These are phyloP conservation scores for Meloidogyne floridensis DNA, from an alignment of 1,140 invertebrate species.

Conservation along the genomic window DNA sequence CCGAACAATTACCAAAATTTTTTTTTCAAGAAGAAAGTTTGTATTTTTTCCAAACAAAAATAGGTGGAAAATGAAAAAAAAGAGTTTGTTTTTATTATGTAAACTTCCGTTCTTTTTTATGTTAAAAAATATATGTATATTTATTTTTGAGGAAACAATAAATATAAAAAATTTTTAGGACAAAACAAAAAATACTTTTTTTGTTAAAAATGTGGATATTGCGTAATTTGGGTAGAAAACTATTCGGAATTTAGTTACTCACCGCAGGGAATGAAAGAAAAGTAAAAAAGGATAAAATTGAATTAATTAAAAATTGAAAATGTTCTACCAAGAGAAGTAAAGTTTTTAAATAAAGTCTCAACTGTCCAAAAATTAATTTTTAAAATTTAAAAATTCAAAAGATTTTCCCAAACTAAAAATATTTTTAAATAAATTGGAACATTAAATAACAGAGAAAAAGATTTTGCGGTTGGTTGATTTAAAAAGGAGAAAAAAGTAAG, in stretches of 20 bases:
- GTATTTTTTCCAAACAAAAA: neutral
- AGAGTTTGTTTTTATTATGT: neutral
- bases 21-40: no score
- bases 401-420: neutral
- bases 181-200: no score
- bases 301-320: neutral
- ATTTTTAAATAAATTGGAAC: neutral
- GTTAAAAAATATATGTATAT: neutral
- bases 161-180: neutral
- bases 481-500: neutral
- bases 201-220: no score
- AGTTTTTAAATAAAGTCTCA: no score
- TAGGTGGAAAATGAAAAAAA: neutral
- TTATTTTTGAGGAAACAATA: neutral
- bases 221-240: no score
- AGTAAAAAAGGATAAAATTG: neutral
- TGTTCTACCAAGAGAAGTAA: no score
- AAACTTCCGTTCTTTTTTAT: neutral
- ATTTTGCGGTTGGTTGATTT: conserved; percentile 1
- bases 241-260: no score
- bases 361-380: no score
- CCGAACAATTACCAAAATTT: no score
- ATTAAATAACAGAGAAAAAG: neutral
- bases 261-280: neutral
- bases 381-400: no score